Evolutionary conservation across 2,797 vertebrate genomes (phyloP).

Genomic region (Lemur catta): DNA sequence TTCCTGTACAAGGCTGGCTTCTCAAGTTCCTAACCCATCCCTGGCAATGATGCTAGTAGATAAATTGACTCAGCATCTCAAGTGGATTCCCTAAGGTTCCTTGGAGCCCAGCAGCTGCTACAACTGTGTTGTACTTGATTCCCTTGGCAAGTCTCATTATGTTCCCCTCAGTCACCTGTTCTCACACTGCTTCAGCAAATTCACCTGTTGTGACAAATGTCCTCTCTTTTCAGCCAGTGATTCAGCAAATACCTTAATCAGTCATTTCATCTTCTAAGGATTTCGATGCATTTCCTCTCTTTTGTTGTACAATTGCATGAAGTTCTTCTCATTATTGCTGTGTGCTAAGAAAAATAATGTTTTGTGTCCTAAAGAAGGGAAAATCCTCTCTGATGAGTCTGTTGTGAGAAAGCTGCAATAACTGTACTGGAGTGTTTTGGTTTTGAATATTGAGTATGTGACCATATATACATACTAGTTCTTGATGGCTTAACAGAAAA

Average conservation of each 20-base stretch:
- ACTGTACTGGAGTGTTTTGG: background rate
- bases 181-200: constrained; percentile 32
- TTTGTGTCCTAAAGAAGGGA: background rate
- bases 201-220: constrained; percentile 43
- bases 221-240: background rate
- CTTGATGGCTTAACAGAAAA: background rate
- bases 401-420: background rate
- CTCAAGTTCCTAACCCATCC: background rate
- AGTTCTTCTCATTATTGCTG: background rate
- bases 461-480: background rate
- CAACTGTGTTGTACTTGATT: constrained; percentile 38
- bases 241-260: constrained; percentile 11
- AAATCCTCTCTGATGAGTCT: background rate
- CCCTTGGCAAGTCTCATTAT: background rate
- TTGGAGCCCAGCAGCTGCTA: constrained; percentile 8
- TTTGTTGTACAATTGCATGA: background rate
- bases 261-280: background rate
- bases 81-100: background rate
- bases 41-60: background rate
- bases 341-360: background rate
- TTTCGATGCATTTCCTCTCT: background rate
- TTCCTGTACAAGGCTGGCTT: background rate
- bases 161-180: background rate
- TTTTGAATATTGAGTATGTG: background rate
- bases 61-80: constrained; percentile 28